Conservation (phyloP, 2,113 vertebrate species). For the Melanerpes aurifrons region DNA sequence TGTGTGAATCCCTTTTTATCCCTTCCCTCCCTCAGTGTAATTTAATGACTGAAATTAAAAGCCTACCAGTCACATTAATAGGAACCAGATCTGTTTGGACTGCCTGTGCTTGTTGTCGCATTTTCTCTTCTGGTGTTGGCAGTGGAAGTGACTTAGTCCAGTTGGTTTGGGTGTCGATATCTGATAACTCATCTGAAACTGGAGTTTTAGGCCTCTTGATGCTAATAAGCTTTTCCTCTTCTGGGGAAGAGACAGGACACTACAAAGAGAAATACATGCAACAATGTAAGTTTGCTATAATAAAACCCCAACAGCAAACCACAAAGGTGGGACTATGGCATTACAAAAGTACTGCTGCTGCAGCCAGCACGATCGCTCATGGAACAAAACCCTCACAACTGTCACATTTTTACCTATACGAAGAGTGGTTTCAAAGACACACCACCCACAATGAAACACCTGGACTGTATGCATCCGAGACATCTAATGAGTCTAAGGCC, state of each 20-base stretch:
- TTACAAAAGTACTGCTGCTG: not conserved
- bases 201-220: slow-evolving; percentile 85
- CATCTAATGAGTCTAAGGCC: not conserved
- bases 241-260: slow-evolving; percentile 83
- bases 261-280: slow-evolving; percentile 60
- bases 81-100: slow-evolving; percentile 92
- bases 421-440: not conserved
- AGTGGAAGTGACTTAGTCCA: slow-evolving; percentile 85
- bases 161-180: slow-evolving; percentile 84
- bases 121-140: slow-evolving; percentile 97
- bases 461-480: not conserved
- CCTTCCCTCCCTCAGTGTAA: not conserved
- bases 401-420: not conserved
- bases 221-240: slow-evolving; percentile 86
- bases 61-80: slow-evolving; percentile 94
- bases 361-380: accelerated
- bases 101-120: slow-evolving; percentile 89
- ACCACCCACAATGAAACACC: not conserved
- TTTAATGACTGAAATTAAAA: slow-evolving; percentile 16
- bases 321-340: not conserved
- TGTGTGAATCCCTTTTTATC: not conserved
- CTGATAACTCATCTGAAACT: slow-evolving; percentile 76
- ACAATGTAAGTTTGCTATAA: not conserved
- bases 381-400: not conserved
- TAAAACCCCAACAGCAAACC: not conserved